These are phyloP conservation scores for Schizaphis graminum DNA, from an alignment of 2,888 invertebrate genomes.

Conservation along the genomic window DNA sequence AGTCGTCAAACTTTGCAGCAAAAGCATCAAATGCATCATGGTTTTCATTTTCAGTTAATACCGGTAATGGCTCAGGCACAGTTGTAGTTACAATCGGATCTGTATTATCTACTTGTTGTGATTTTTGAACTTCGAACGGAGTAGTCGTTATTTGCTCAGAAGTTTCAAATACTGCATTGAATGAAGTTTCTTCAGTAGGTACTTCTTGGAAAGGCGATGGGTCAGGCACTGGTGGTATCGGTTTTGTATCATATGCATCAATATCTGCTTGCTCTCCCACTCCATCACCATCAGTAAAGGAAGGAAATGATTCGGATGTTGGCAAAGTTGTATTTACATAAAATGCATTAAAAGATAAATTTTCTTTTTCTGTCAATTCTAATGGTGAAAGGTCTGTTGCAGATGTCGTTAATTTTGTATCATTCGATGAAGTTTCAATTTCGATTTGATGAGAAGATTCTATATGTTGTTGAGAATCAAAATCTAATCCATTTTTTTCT, in stretches of 20 bases:
- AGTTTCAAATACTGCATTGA: not conserved
- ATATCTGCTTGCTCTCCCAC: not conserved
- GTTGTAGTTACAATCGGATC: not conserved
- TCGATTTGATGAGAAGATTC: not conserved
- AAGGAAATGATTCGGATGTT: conserved; percentile 6
- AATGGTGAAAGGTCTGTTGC: not conserved
- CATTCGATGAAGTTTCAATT: not conserved
- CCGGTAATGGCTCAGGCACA: not conserved
- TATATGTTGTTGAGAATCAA: conserved; percentile 21
- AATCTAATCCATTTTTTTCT: conserved; percentile 48
- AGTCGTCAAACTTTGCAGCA: conserved; percentile 88
- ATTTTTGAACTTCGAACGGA: not conserved
- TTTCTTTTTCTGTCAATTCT: not conserved
- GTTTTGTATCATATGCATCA: conserved; percentile 31
- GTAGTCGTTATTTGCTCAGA: not conserved
- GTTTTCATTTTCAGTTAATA: conserved; percentile 69
- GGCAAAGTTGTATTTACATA: not conserved
- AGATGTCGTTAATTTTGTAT: not conserved
- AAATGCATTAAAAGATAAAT: not conserved
- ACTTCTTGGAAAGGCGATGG: conserved; percentile 52
- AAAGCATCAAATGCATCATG: conserved; percentile 87
- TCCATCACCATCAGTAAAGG: not conserved
- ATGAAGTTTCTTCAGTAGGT: not conserved
- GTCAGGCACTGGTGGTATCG: conserved; percentile 46
- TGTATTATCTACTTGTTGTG: not conserved